Percentiles rank a stretch among this genome's conserved stretches.
phyloP scores from a whole-genome alignment of 64 coral and sea anemone species.

The Astreopora myriophthalma region DNA sequence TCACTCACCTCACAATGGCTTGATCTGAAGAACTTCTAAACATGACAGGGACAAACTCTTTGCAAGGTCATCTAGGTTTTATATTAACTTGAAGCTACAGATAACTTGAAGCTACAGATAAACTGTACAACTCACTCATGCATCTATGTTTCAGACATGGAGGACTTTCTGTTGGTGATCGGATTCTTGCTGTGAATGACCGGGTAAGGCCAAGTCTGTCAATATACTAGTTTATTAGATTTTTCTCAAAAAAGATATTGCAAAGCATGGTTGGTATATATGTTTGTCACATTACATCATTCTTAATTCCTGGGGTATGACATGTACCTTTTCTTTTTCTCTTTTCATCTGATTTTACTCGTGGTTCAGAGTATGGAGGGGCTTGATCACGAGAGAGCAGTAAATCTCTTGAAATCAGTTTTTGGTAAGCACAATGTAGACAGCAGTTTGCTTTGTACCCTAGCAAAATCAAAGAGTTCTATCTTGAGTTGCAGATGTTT shows the following conservation, averaged over 20 bases:
- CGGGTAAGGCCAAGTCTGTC: conserved; percentile 19
- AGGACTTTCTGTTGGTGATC: conserved; percentile 74
- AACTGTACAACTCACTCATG: background rate
- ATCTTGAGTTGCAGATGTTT: too few species aligned
- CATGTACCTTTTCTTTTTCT: background rate
- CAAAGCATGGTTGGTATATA: background rate
- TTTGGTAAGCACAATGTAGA: conserved; percentile 49
- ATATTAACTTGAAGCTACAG: background rate
- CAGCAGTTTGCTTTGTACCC: background rate
- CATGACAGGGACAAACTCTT: too few species aligned
- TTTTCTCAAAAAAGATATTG: background rate
- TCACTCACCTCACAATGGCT: too few species aligned
- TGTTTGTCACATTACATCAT: too few species aligned
- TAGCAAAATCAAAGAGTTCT: background rate
- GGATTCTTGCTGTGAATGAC: conserved; percentile 88
- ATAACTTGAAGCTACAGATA: background rate
- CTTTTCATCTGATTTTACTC: background rate
- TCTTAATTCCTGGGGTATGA: background rate
- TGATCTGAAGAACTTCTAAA: too few species aligned
- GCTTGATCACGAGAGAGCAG: conserved; percentile 74
- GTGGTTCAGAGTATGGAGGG: conserved; percentile 82
- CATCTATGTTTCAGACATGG: conserved; percentile 34
- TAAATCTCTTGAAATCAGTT: conserved; percentile 73
- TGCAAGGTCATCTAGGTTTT: too few species aligned
- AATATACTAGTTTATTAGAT: background rate